A percentile compares a stretch with the other conserved stretches of the same genome.
phyloP scores from a whole-genome alignment of 1,140 invertebrate genomes.

The Helicoverpa zea region DNA sequence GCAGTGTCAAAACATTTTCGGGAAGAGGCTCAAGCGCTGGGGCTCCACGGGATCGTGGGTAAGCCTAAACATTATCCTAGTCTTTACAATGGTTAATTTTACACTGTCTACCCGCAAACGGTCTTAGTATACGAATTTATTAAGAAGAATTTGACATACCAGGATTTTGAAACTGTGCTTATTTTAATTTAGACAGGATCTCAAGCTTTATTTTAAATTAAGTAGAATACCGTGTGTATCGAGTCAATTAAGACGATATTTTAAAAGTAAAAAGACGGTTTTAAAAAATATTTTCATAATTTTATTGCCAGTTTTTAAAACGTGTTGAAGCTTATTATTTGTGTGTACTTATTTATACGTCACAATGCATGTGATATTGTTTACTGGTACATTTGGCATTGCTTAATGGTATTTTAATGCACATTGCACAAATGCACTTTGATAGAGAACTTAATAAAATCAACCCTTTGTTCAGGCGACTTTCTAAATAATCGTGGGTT shows the following conservation, averaged over 20 bases:
- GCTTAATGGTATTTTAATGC: conserved; percentile 1
- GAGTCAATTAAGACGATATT: no score
- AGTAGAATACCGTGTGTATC: no score
- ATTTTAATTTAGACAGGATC: no score
- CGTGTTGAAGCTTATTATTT: not conserved
- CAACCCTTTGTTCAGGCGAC: no score
- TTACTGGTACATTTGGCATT: conserved; percentile 30
- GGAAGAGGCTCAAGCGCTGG: conserved; percentile 89
- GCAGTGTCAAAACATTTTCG: conserved; percentile 87
- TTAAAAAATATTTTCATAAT: no score
- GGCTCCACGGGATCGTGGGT: conserved; percentile 91
- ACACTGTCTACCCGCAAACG: no score
- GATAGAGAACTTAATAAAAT: not conserved
- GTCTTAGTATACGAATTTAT: no score
- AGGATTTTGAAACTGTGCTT: no score
- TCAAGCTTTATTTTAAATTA: no score
- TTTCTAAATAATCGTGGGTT: no score
- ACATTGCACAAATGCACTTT: not conserved
- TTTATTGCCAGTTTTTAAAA: not conserved
- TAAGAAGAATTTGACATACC: no score
- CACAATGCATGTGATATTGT: conserved; percentile 15
- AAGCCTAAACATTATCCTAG: conserved; percentile 60
- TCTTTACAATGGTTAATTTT: not conserved
- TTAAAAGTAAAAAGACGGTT: no score
- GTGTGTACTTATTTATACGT: not conserved